These are phyloP conservation scores for Anguilla rostrata DNA, from an alignment of 2,113 vertebrate species.

Conservation along the genomic window DNA sequence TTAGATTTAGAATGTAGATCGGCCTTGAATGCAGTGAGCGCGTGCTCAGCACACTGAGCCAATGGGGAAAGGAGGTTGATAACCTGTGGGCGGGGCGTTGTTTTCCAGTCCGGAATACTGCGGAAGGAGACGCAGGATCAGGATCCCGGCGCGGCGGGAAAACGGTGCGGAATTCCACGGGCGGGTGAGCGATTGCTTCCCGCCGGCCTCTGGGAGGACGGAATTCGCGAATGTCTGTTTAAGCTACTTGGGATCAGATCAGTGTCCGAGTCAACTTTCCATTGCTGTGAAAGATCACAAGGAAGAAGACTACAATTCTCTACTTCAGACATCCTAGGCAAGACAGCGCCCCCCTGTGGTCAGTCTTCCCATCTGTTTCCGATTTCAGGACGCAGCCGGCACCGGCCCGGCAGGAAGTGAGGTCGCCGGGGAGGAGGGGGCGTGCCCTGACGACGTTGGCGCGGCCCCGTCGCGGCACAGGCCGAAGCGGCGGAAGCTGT, in stretches of 20 bases:
- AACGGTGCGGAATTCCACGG: neutral
- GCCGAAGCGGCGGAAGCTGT: conserved; percentile 50
- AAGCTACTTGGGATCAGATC: too few species aligned
- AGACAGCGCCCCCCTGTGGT: neutral
- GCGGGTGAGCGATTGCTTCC: conserved; percentile 33
- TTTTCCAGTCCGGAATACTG: conserved; percentile 35
- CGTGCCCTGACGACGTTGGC: neutral
- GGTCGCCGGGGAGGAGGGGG: conserved; percentile 10
- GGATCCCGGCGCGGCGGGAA: neutral
- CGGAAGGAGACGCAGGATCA: conserved; percentile 12
- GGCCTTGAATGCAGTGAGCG: too few species aligned
- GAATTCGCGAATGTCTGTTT: too few species aligned
- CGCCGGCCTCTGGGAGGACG: neutral
- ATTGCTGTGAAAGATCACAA: too few species aligned
- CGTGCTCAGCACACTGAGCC: neutral
- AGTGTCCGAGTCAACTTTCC: too few species aligned
- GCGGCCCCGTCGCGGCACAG: conserved; percentile 31
- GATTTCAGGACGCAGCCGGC: conserved; percentile 12
- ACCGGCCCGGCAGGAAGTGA: neutral
- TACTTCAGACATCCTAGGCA: neutral
- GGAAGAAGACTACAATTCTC: neutral
- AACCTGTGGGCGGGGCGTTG: neutral
- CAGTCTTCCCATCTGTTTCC: neutral
- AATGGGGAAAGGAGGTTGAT: neutral
- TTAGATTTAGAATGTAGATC: too few species aligned